A percentile compares a stretch with the other conserved stretches of the same genome.
Evolutionary conservation across 2,888 invertebrate genomes (phyloP).

Genomic region (Cloeon dipterum): DNA sequence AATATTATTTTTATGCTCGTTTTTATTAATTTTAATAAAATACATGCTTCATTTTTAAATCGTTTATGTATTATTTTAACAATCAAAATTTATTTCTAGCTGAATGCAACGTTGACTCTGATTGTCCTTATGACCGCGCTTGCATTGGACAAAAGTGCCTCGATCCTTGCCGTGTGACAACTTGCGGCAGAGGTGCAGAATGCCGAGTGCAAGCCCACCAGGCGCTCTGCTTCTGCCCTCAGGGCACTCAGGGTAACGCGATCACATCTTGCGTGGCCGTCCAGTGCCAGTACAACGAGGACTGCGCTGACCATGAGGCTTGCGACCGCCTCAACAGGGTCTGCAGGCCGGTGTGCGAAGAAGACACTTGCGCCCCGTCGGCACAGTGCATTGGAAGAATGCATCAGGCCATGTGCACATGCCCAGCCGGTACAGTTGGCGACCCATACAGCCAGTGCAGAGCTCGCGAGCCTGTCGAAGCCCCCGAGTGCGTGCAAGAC

Average conservation of each 20-base stretch:
- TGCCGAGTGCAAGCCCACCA: slow-evolving; percentile 49
- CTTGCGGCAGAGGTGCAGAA: slow-evolving; percentile 57
- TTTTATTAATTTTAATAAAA: too few species aligned
- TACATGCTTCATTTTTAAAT: neutral
- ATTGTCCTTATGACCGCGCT: slow-evolving; percentile 65
- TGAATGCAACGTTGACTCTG: slow-evolving; percentile 51
- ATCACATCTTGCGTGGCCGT: slow-evolving; percentile 58
- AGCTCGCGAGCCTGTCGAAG: slow-evolving; percentile 18
- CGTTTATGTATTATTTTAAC: neutral
- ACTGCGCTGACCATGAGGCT: slow-evolving; percentile 63
- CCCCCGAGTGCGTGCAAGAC: slow-evolving; percentile 50
- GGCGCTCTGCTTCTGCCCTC: slow-evolving; percentile 60
- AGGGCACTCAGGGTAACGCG: slow-evolving; percentile 67
- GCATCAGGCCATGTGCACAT: slow-evolving; percentile 57
- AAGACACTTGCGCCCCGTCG: slow-evolving; percentile 53
- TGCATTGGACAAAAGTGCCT: slow-evolving; percentile 60
- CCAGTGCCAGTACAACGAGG: slow-evolving; percentile 70
- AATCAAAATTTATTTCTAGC: slow-evolving; percentile 28
- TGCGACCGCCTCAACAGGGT: slow-evolving; percentile 65
- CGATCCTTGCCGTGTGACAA: slow-evolving; percentile 42
- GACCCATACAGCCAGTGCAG: slow-evolving; percentile 52
- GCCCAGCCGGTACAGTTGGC: slow-evolving; percentile 49
- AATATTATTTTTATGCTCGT: slow-evolving; percentile 1
- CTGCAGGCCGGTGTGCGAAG: slow-evolving; percentile 60
- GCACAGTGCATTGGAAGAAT: slow-evolving; percentile 51